A percentile compares a stretch with the other conserved stretches of the same genome.
phyloP scores from a whole-genome alignment of 2,797 vertebrate genomes.

The Mico argentatus region DNA sequence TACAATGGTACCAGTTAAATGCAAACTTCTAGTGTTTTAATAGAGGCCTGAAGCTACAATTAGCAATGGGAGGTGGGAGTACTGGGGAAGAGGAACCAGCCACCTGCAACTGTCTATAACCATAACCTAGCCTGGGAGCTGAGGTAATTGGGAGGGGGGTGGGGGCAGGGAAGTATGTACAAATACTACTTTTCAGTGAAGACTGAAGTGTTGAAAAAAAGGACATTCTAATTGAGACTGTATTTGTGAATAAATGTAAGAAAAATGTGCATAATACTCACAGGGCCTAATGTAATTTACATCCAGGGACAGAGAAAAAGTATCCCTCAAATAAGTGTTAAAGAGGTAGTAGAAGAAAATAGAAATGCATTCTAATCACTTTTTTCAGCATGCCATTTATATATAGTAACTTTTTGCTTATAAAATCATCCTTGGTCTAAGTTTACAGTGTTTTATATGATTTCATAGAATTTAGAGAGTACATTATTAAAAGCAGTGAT shows the following conservation, averaged over 20 bases:
- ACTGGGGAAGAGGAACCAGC: background rate
- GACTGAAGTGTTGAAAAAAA: background rate
- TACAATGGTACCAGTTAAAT: background rate
- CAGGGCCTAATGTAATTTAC: background rate
- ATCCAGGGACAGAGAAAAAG: background rate
- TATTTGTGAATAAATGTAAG: background rate
- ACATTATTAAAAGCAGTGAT: background rate
- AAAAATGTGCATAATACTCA: background rate
- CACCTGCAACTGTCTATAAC: background rate
- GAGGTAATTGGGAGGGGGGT: background rate
- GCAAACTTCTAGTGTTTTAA: background rate
- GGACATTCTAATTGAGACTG: background rate
- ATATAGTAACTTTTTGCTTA: background rate
- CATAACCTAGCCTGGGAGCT: background rate
- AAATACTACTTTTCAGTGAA: background rate
- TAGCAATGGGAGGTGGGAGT: background rate
- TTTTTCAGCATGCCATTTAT: background rate
- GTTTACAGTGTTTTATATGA: conserved; percentile 6
- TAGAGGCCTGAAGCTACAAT: background rate
- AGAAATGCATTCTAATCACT: background rate
- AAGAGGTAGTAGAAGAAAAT: conserved; percentile 1
- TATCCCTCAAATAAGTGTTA: background rate
- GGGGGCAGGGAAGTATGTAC: background rate
- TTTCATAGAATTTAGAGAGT: background rate
- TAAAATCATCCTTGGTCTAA: background rate